Base-by-base conservation (phyloP, 2,888 invertebrate species). In the Dynastes tityus region DNA sequence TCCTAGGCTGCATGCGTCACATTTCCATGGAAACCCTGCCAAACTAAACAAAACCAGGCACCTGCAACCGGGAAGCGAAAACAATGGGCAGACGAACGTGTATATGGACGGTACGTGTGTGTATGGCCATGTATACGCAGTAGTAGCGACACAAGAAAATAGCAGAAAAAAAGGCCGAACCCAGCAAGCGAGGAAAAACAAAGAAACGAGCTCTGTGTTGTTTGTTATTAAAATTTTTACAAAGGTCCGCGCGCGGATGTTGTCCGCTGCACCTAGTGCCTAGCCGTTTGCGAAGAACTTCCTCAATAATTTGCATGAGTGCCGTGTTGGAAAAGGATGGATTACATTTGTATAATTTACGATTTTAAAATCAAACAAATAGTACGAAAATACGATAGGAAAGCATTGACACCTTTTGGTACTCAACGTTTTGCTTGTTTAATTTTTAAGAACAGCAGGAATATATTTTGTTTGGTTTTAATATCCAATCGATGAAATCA, bases 1-100 rank as follows among this genome's bases (percentile, higher is more conserved):
- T 71, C 71, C 55, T 55, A 55, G 71, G 11, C 40, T 71, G 58
- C 40, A 70, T 71, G 71, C 71, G 71, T 71, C 71, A 71, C 37
- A 71, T 71, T 71, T 55, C 71, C 71, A 71, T 71, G 71, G 71
- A 71, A 71, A 71, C 71, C 22, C 71, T 55, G 71, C 55, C 58
- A 55, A 71, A 71, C 71, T 58, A 71, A 71, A 71, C 71, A 71
- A 71, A 68, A 71, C 29, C 67, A 61, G 63, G 68, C 77, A 77
- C 77, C 77, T 77, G 77, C 71, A 71, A 77, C 77, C 71, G 70
- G 77, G 71, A 77, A 77, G 67, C 77, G 77, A 63, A 61, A 58
- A 77, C 77, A 77, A 77, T 77, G 45, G 70, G 77, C 77, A 75
- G 63, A 65, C 27, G 75, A 75, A 65, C 45, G 51, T 75, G 64